A percentile compares a stretch with the other conserved stretches of the same genome.
These are phyloP conservation scores for Peromyscus polionotus DNA, from an alignment of 2,113 vertebrate genomes.

Conservation along the genomic window DNA sequence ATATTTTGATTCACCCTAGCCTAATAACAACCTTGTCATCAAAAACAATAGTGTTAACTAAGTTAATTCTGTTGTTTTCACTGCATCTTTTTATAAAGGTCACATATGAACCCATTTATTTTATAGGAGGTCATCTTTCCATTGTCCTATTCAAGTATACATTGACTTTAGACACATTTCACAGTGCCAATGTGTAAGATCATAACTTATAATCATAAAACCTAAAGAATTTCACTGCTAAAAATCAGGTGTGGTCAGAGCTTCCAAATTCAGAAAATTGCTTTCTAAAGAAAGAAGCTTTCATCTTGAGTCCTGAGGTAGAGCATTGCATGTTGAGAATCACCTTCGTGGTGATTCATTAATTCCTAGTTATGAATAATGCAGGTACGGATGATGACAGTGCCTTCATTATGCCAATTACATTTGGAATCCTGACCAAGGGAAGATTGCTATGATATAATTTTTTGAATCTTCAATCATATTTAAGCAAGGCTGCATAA, in stretches of 20 bases:
- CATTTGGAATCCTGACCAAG: neutral
- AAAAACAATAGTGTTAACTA: neutral
- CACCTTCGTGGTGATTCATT: neutral
- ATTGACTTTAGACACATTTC: conserved; percentile 9
- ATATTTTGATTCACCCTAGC: neutral
- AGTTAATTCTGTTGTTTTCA: neutral
- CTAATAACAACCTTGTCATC: neutral
- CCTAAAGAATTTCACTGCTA: neutral
- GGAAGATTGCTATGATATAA: neutral
- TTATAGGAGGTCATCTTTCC: neutral
- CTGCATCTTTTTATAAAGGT: neutral
- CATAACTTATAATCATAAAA: conserved; percentile 1
- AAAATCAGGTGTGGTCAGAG: neutral
- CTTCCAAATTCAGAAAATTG: conserved; percentile 8
- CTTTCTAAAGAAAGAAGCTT: conserved; percentile 6
- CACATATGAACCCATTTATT: neutral
- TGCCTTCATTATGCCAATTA: neutral
- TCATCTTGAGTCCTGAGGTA: neutral
- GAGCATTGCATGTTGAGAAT: neutral
- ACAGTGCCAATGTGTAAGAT: conserved; percentile 10
- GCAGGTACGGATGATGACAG: neutral
- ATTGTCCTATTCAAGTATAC: neutral
- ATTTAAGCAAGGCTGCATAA: conserved; percentile 3
- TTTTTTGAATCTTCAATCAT: conserved; percentile 18
- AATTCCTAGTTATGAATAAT: neutral